Conservation (phyloP, 1,140 invertebrate species). For the Sitobion miscanthi region DNA sequence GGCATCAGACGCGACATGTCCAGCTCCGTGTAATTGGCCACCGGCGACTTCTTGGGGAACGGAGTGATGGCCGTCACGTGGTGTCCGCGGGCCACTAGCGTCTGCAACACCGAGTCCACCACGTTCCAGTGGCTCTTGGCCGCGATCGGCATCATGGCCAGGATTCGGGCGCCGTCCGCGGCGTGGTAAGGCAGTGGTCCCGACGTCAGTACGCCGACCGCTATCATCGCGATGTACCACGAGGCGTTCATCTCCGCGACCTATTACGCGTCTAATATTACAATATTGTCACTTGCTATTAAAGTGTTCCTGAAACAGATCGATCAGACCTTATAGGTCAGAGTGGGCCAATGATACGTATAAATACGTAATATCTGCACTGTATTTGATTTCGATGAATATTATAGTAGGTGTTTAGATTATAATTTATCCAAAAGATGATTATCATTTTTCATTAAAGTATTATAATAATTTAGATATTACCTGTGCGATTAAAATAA, state of each 20-base stretch:
- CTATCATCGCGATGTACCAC: neutral
- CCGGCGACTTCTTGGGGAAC: slow-evolving; percentile 3
- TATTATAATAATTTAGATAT: no score
- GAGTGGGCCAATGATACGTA: no score
- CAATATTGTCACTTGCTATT: no score
- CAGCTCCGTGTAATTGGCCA: slow-evolving; percentile 57
- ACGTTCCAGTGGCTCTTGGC: slow-evolving; percentile 62
- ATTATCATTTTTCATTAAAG: no score
- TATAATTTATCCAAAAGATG: no score
- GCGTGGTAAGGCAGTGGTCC: no score
- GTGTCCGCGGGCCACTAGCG: slow-evolving; percentile 62
- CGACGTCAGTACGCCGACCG: neutral
- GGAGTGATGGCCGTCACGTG: slow-evolving; percentile 61
- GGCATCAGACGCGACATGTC: neutral
- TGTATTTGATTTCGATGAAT: neutral
- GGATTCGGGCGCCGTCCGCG: slow-evolving; percentile 59
- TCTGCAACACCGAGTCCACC: slow-evolving; percentile 61
- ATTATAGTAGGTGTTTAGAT: no score
- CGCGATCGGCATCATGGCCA: slow-evolving; percentile 60
- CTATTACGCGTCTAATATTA: no score
- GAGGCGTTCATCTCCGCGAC: neutral
- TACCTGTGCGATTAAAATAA: no score
- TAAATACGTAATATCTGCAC: neutral
- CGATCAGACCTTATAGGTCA: no score
- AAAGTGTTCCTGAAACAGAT: neutral